Evolutionary conservation across 1,140 invertebrate genomes (phyloP), one percentile per base, ranked within the genome.

Genomic region (Macrostomum lignano): DNA sequence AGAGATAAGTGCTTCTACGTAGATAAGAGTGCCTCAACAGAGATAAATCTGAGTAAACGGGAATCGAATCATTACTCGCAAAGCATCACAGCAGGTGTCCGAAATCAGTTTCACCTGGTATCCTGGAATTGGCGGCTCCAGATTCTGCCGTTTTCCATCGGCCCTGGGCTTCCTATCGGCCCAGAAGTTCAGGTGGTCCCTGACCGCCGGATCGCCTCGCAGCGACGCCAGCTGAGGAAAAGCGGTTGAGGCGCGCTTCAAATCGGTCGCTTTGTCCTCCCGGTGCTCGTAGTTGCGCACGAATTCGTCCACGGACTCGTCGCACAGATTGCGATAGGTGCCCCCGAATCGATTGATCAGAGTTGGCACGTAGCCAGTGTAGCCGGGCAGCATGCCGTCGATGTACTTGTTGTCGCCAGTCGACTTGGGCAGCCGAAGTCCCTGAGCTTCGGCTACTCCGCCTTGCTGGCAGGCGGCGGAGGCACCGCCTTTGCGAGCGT

Each of bases 291-390:
- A 39, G 28, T 43, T 47, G 17, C 38, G 46, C 17, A 51, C 36
- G 36, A 46, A 46, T 31, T 52, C 41, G 29, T 51, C 49, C 31
- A 56, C 51, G 41, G 46, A 47, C 6, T 36, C 21, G 31, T 58
- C 52, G 40, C 49, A 55, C 34, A 51, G 47, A 13, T 44, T 42
- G 39, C 50, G 49, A 40, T 58, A 58, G 21, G 49, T 53, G 19
- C 46, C 44, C 25, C 54, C 52, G 41, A 49, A 56, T 33, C 46
- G 46, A 38, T 51, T 55, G 3, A 47, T 42, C 42, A 46, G 42
- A 14, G 47, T 39, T 1, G 54, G 54, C 25, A 58, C 48, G 36
- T 55, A 54, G 55, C 55, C 52, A 44, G 55, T 52, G 31, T 58
- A 56, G 10, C 55, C 55, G 28, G 55, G 49, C 3, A 58, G 47